These are phyloP conservation scores for Brachymystax lenok DNA, from an alignment of 2,797 vertebrate genomes.

Conservation along the genomic window DNA sequence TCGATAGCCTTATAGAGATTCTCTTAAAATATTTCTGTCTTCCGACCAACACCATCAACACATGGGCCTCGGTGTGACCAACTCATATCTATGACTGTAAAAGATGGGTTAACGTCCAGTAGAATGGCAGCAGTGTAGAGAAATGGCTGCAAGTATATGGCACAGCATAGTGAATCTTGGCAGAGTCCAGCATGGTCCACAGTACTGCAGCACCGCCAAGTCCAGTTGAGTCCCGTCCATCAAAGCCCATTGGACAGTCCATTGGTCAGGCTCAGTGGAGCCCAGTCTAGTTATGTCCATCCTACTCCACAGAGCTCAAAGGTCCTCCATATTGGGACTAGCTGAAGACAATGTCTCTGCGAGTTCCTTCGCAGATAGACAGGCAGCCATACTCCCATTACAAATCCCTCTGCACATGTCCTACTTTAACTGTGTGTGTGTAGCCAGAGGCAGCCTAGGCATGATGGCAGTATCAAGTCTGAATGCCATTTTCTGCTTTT, in stretches of 20 bases:
- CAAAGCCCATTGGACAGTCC: slow-evolving; percentile 28
- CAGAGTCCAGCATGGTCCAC: no score
- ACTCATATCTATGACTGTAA: slow-evolving; percentile 42
- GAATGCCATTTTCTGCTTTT: slow-evolving; percentile 30
- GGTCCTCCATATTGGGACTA: slow-evolving; percentile 21
- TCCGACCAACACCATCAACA: background rate
- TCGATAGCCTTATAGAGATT: slow-evolving; percentile 53
- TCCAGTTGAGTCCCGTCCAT: background rate
- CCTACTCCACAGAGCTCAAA: slow-evolving; percentile 32
- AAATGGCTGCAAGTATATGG: background rate
- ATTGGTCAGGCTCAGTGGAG: slow-evolving; percentile 2
- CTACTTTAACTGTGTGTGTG: slow-evolving; percentile 8
- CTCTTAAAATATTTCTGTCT: background rate
- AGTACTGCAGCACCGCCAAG: background rate
- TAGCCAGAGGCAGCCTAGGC: slow-evolving; percentile 12
- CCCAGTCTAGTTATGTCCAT: slow-evolving; percentile 15
- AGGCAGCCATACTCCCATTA: slow-evolving; percentile 49
- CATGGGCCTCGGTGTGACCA: slow-evolving; percentile 36
- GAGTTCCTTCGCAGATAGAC: slow-evolving; percentile 37
- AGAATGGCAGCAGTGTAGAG: slow-evolving; percentile 37
- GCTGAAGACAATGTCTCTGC: slow-evolving; percentile 23
- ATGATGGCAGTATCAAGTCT: slow-evolving; percentile 32
- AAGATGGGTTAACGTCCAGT: slow-evolving; percentile 50
- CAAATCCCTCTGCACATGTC: slow-evolving; percentile 12
- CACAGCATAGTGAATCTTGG: no score